Percentiles rank a stretch among this genome's conserved stretches.
Conservation (phyloP, 2,113 vertebrate species). For the Lophura nycthemera region DNA sequence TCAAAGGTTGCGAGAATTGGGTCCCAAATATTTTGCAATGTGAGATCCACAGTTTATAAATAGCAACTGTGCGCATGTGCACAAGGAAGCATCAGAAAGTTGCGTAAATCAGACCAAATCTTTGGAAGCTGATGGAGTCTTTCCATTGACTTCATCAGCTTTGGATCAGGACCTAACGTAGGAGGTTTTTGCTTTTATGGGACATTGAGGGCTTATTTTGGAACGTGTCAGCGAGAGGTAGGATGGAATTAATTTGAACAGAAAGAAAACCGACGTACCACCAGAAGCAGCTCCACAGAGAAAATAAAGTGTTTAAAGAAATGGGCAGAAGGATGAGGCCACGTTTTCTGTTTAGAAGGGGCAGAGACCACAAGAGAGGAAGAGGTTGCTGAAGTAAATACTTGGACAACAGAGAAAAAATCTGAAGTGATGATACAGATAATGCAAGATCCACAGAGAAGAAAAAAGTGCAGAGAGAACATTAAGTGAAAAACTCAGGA, state of each 20-base stretch:
- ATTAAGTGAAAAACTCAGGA: conserved; percentile 64
- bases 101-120: not conserved
- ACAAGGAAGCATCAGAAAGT: not conserved
- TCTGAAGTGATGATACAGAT: conserved; percentile 28
- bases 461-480: conserved; percentile 35
- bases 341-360: not conserved
- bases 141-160: conserved; percentile 51
- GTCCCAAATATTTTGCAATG: not conserved
- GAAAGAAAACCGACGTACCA: not conserved
- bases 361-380: conserved; percentile 20
- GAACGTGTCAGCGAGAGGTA: conserved; percentile 36
- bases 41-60: conserved; percentile 30
- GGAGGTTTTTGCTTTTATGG: conserved; percentile 50
- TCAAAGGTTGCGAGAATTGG: not conserved
- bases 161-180: not conserved
- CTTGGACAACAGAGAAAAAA: conserved; percentile 20
- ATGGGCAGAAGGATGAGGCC: not conserved
- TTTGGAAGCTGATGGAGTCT: conserved; percentile 22
- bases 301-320: conserved; percentile 26
- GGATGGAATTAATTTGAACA: conserved; percentile 63
- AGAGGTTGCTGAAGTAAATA: conserved; percentile 50
- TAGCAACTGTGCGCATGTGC: not conserved
- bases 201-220: conserved; percentile 58
- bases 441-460: conserved; percentile 18
- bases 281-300: not conserved